phyloP scores from a whole-genome alignment of 2,888 invertebrate genomes.

The Idaea straminata region DNA sequence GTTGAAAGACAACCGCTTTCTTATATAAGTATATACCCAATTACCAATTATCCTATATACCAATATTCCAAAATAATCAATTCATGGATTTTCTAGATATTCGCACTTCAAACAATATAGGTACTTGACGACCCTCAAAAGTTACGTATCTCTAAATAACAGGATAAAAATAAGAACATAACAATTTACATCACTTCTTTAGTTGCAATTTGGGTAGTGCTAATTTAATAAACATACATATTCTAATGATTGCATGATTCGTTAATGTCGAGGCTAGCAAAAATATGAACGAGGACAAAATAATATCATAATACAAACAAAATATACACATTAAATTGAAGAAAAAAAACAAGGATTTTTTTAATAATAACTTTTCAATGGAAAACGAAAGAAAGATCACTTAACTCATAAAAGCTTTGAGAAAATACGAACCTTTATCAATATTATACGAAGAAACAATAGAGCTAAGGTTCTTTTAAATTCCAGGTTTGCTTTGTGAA shows the following conservation, averaged over 20 bases:
- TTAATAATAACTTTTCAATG: neutral
- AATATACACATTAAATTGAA: neutral
- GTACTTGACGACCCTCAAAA: neutral
- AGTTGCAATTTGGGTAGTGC: neutral
- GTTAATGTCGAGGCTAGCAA: neutral
- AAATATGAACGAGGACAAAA: neutral
- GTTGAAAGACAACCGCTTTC: no score
- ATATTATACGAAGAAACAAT: constrained; percentile 22
- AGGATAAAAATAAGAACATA: neutral
- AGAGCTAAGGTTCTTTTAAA: neutral
- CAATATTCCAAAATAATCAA: no score
- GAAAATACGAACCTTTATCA: constrained; percentile 11
- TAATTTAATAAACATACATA: neutral
- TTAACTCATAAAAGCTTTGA: neutral
- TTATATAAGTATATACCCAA: no score
- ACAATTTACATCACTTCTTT: neutral
- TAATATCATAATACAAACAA: neutral
- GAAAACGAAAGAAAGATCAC: neutral
- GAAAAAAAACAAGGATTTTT: neutral
- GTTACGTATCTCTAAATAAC: neutral
- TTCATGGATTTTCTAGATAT: neutral
- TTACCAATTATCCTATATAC: no score
- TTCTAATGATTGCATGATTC: neutral
- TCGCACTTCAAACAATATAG: no score
- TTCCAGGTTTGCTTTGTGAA: neutral